These are phyloP conservation scores for Sinodicranocentrus sp. DNA, from an alignment of 2,888 invertebrate genomes.

Conservation along the genomic window DNA sequence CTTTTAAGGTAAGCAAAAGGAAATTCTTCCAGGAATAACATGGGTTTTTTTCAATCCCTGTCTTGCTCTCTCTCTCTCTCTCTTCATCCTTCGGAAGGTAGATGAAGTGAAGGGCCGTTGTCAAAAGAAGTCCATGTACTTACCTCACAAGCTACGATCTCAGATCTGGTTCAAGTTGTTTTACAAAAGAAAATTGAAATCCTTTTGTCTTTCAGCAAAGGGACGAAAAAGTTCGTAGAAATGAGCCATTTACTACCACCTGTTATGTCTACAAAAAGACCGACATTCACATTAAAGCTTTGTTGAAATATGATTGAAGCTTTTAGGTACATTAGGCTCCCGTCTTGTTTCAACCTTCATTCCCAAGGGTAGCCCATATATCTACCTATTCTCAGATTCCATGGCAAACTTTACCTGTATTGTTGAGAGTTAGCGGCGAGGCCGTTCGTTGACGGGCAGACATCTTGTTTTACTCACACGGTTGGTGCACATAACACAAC, in stretches of 20 bases:
- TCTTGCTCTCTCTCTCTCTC: not conserved
- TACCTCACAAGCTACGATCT: no score
- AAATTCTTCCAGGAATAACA: slow-evolving; percentile 57
- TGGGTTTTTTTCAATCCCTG: no score
- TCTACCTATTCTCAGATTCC: not conserved
- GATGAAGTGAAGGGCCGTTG: not conserved
- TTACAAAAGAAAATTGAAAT: slow-evolving; percentile 37
- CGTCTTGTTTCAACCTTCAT: slow-evolving; percentile 6
- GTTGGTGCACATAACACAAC: no score
- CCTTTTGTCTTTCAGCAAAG: slow-evolving; percentile 38
- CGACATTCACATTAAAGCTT: slow-evolving; percentile 28
- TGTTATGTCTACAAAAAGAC: slow-evolving; percentile 57
- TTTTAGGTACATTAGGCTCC: not conserved
- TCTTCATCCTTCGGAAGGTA: not conserved
- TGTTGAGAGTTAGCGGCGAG: not conserved
- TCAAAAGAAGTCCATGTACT: no score
- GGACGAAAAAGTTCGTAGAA: slow-evolving; percentile 47
- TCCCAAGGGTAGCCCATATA: no score
- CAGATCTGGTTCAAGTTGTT: slow-evolving; percentile 38
- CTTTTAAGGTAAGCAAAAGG: slow-evolving; percentile 58
- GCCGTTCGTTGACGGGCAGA: slow-evolving; percentile 23
- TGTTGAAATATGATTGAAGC: slow-evolving; percentile 32
- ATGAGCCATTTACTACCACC: slow-evolving; percentile 58
- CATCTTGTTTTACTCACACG: not conserved
- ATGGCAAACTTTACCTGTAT: slow-evolving; percentile 12